phyloP scores from a whole-genome alignment of 1,140 invertebrate genomes.

The Panagrolaimus sp. region DNA sequence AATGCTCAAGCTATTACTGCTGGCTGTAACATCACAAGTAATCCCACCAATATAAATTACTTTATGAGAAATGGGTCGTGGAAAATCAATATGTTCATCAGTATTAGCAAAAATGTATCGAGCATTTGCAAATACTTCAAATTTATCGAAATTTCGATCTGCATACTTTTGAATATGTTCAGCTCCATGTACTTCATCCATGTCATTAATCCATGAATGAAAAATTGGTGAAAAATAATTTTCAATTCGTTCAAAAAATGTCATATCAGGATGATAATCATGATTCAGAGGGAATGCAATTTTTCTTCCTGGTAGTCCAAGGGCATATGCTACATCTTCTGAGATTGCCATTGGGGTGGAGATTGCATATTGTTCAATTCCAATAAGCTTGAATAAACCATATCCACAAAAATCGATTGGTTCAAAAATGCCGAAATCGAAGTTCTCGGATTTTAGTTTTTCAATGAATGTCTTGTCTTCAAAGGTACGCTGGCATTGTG shows the following conservation, averaged over 20 bases:
- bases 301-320: neutral
- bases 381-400: neutral
- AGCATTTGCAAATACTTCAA: neutral
- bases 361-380: neutral
- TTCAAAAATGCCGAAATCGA: neutral
- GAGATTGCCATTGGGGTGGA: neutral
- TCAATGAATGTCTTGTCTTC: neutral
- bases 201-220: no score
- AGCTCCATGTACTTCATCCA: no score
- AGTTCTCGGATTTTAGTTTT: neutral
- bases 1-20: neutral
- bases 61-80: neutral
- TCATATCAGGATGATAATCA: neutral
- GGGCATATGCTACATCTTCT: neutral
- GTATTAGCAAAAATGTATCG: neutral
- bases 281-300: no score
- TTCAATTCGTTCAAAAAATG: neutral
- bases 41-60: conserved; percentile 2
- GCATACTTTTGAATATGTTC: neutral
- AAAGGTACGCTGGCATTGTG: neutral
- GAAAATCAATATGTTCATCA: conserved; percentile 9
- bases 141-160: neutral
- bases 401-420: neutral
- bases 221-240: neutral
- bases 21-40: neutral